Evolutionary conservation across 2,113 vertebrate species (phyloP), one percentile per base, ranked within the genome.

Genomic region (Seriola rivoliana): DNA sequence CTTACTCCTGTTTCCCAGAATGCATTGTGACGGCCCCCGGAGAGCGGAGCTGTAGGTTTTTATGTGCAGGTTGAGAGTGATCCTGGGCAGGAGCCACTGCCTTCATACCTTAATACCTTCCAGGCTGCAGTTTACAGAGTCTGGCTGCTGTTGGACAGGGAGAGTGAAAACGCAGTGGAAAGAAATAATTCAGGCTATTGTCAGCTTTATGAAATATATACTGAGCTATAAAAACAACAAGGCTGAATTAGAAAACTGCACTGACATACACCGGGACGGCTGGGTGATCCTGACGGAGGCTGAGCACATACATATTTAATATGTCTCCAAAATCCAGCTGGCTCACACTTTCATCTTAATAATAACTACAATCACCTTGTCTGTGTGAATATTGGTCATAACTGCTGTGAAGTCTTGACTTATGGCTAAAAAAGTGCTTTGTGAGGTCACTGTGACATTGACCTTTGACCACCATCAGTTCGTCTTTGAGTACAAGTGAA

Each of bases 101-200:
- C 60, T 65, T 72, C 69, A 80, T 55, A 65, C 76, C 42, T 50
- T 46, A 32, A 66, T 13, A 66, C 63, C 63, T 16, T 23, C 64
- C 75, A 78, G 64, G 46, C 52, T 17, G 29, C 0, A 48, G 13
- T 77, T 68, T 68, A 77, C 40, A 36, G 40, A 11, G 6, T 68
- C 29, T 68, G 75, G 63, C 73, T 1, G 1, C 1, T 2, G 2
- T 40, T 8, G 29, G 25, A 72, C 1, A 10, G 48, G 46, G 40
- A 75, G 65, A 68, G 54, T 59, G 25, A 77, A 77, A 48, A 29
- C 25, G 14, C 34, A 48, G 54, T 23, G 54, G 40, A 78, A 68
- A 76, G 36, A 34, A 23, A 48, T 68, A 38, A 48, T 13, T 68
- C 40, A 59, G 40, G 38, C n/a, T 48, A 8, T 59, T 48, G 16